Evolutionary conservation across 2,888 invertebrate species (phyloP).

Genomic region (Pachydiplax longipennis): DNA sequence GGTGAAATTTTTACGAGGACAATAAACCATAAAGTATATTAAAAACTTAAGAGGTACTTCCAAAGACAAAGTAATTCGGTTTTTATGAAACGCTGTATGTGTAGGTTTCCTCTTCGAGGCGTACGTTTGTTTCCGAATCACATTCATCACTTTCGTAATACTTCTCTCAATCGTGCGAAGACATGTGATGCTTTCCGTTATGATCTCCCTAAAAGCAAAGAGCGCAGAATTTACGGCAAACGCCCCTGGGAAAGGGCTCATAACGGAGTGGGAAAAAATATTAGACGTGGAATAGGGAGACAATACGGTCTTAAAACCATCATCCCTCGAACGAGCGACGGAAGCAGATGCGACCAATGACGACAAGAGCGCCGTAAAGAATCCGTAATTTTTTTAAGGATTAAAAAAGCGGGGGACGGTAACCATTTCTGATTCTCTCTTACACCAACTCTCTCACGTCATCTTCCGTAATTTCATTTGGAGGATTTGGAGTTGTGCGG

Average conservation of each 20-base stretch:
- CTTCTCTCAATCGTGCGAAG: neutral
- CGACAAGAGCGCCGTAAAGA: neutral
- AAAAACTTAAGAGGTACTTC: no score
- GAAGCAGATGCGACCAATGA: slow-evolving; percentile 23
- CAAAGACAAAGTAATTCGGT: no score
- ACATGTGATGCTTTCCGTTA: neutral
- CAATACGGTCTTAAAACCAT: slow-evolving; percentile 5
- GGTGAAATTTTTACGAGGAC: no score
- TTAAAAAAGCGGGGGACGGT: neutral
- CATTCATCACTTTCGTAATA: neutral
- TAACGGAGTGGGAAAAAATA: neutral
- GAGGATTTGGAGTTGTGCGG: neutral
- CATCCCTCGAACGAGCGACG: neutral
- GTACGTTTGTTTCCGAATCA: neutral
- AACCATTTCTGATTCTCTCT: neutral
- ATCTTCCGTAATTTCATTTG: slow-evolving; percentile 32
- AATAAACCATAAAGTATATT: no score
- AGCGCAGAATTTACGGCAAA: neutral
- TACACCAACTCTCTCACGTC: neutral
- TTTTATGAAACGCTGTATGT: no score
- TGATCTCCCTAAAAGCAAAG: neutral
- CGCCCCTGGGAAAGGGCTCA: neutral
- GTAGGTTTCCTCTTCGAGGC: no score
- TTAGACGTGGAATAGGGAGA: neutral
- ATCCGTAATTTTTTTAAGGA: neutral